A percentile compares a stretch with the other conserved stretches of the same genome.
Conservation (phyloP, 2,888 invertebrate genomes). For the Eledona agricola region DNA sequence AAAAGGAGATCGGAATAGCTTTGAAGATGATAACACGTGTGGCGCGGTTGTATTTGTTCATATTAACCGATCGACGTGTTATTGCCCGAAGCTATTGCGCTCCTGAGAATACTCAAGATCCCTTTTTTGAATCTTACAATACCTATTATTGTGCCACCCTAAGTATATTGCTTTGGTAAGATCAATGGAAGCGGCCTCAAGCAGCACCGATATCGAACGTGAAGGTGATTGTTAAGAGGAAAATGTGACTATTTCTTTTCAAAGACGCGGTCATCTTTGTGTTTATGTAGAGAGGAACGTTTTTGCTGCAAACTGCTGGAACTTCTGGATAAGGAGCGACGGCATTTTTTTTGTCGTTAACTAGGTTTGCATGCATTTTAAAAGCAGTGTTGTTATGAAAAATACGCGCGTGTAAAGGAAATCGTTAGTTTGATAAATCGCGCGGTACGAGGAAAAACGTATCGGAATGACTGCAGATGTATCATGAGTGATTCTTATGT, state of each 20-base stretch:
- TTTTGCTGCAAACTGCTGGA: slow-evolving; percentile 25
- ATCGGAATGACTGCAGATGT: slow-evolving; percentile 47
- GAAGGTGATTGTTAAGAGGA: slow-evolving; percentile 49
- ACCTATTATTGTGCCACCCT: slow-evolving; percentile 56
- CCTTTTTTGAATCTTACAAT: slow-evolving; percentile 57
- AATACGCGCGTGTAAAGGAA: slow-evolving; percentile 44
- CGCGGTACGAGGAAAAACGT: slow-evolving; percentile 46
- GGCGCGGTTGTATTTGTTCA: slow-evolving; percentile 44
- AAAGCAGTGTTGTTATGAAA: slow-evolving; percentile 38
- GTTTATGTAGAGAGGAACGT: slow-evolving; percentile 44
- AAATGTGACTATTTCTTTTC: slow-evolving; percentile 46
- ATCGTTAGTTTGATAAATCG: slow-evolving; percentile 49
- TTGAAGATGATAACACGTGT: slow-evolving; percentile 35
- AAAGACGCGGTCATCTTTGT: slow-evolving; percentile 53
- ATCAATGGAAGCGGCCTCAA: slow-evolving; percentile 55
- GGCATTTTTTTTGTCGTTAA: slow-evolving; percentile 8
- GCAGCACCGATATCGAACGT: slow-evolving; percentile 52
- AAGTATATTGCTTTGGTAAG: slow-evolving; percentile 58
- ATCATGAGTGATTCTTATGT: slow-evolving; percentile 41
- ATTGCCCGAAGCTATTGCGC: slow-evolving; percentile 41
- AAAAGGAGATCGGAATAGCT: slow-evolving; percentile 8
- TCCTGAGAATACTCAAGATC: slow-evolving; percentile 49
- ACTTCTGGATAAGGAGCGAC: slow-evolving; percentile 10
- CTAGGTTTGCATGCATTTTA: slow-evolving; percentile 17
- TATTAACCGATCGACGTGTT: slow-evolving; percentile 47